phyloP scores from a whole-genome alignment of 2,888 invertebrate genomes.

The Octonoba sinensis region DNA sequence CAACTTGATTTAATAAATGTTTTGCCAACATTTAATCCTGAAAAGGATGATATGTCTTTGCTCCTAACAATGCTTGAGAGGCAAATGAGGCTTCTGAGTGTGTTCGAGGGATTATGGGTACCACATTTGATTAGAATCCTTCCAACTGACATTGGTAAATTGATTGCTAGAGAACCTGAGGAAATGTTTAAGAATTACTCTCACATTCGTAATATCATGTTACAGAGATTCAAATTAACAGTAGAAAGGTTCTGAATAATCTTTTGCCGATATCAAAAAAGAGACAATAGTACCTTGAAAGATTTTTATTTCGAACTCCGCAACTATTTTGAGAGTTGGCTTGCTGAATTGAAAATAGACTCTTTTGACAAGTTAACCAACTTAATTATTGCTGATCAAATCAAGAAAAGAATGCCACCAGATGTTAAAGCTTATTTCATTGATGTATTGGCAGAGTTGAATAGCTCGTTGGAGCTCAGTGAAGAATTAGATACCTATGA shows the following conservation, averaged over 20 bases:
- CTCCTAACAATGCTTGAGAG: constrained; percentile 11
- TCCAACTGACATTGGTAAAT: constrained; percentile 5
- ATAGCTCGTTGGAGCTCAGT: neutral
- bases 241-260: neutral
- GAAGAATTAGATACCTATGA: constrained; percentile 8
- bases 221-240: constrained; percentile 19
- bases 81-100: constrained; percentile 16
- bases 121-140: constrained; percentile 13
- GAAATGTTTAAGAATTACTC: constrained; percentile 9
- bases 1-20: constrained; percentile 5
- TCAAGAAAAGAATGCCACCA: constrained; percentile 7
- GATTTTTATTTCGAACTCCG: constrained; percentile 6
- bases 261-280: constrained; percentile 8
- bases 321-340: constrained; percentile 16
- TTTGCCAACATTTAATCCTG: constrained; percentile 5
- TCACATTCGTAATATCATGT: constrained; percentile 6
- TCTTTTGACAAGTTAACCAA: constrained; percentile 15
- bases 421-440: constrained; percentile 17
- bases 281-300: neutral
- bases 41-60: constrained; percentile 2
- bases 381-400: constrained; percentile 7
- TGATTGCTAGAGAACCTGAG: constrained; percentile 5
- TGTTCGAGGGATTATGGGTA: neutral
- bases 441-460: constrained; percentile 14
- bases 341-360: constrained; percentile 5